A percentile compares a stretch with the other conserved stretches of the same genome.
Conservation (phyloP, 2,797 vertebrate genomes). For the Morus bassanus region DNA sequence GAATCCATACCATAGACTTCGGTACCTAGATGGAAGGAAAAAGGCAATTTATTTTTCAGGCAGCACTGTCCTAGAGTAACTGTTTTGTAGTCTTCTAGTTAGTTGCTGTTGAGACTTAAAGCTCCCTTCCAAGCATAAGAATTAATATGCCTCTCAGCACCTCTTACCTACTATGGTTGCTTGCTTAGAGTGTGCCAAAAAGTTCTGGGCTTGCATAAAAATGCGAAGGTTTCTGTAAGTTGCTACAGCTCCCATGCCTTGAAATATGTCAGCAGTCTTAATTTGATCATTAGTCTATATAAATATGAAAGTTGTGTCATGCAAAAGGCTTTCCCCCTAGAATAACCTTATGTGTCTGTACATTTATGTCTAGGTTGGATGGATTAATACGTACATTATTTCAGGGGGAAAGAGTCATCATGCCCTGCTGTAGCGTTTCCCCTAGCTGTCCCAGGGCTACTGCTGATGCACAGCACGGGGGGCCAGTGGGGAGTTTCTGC, state of each 20-base stretch:
- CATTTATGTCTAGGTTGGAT: background rate
- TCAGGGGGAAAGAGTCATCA: background rate
- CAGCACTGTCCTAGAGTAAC: background rate
- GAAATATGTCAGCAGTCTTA: background rate
- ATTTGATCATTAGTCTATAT: background rate
- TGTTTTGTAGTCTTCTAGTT: background rate
- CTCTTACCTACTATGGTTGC: background rate
- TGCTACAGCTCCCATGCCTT: background rate
- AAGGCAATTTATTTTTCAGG: background rate
- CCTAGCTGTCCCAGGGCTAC: background rate
- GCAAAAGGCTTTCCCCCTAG: background rate
- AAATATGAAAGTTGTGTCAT: background rate
- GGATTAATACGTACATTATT: rapidly evolving
- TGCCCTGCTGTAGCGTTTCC: background rate
- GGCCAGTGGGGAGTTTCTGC: background rate
- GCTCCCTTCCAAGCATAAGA: background rate
- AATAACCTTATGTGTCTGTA: background rate
- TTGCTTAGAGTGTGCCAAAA: background rate
- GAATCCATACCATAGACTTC: background rate
- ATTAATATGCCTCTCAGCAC: background rate
- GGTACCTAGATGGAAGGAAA: background rate
- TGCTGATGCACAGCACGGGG: background rate
- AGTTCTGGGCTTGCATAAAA: background rate
- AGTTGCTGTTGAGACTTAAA: background rate
- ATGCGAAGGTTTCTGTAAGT: background rate